Evolutionary conservation across 2,888 invertebrate genomes (phyloP), one percentile per base, ranked within the genome.

Genomic region (Agrotis puta): DNA sequence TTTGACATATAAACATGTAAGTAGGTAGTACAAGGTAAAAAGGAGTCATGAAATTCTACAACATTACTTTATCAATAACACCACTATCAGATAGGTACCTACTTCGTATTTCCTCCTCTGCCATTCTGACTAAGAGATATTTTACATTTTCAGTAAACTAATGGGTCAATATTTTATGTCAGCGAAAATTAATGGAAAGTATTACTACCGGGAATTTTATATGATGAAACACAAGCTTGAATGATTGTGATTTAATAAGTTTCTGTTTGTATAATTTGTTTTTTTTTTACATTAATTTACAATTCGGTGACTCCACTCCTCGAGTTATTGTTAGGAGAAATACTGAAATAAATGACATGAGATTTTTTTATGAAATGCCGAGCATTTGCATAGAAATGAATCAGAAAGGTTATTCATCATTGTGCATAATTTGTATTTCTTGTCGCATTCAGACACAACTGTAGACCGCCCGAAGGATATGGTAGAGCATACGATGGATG

Each of bases 101-200:
- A 24, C n/a, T 20, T 20, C 1, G 16, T 16, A 9, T 4, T 5
- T 39, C 9, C 3, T 16, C 13, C 18, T 33, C 11, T 50, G n/a
- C 16, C 13, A 27, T 39, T 16, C 13, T 39, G 45, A 68, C 22
- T 33, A 22, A 47, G n/a, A 47, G 7, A 47, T 13, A 47, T 45
- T 68, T 53, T 69, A 47, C 9, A 47, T 45, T 68, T 53, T 69
- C 33, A n/a, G 45, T 24, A n/a, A 33, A 45, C n/a, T 22, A 16
- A 47, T 45, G 14, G 16, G 14, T 33, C 14, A 27, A n/a, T 33
- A 45, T 43, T 45, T 27, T 43, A 51, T 18, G 50, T 53, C 53
- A 45, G n/a, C 13, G 43, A 27, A 67, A 45, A 45, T 33, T n/a
- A 14, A 9, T 45, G 11, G 5, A 63, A n/a, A 45, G 11, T 33